phyloP scores from a whole-genome alignment of 2,797 vertebrate species.

The Platyrinchus mystaceus region DNA sequence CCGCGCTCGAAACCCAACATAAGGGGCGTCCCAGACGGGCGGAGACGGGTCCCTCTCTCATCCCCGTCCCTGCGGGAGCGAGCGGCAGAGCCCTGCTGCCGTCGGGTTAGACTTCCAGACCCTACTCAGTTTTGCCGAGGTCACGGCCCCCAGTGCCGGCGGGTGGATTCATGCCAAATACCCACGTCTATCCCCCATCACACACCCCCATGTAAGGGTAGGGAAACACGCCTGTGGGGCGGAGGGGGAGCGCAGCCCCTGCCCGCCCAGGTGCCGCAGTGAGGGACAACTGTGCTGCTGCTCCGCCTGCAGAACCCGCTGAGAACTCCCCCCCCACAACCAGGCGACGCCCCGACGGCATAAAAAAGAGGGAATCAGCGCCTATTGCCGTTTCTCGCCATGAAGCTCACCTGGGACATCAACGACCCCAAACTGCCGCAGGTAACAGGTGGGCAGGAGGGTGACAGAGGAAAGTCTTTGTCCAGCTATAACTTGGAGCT shows the following conservation, averaged over 20 bases:
- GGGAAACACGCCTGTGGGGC: accelerated
- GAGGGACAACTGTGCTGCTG: neutral
- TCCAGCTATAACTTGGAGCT: accelerated
- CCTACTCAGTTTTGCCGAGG: too few species aligned
- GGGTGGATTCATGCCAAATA: neutral
- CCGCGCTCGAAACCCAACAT: accelerated
- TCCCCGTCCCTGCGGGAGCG: too few species aligned
- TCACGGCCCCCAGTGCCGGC: accelerated
- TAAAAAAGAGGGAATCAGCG: slow-evolving; percentile 53
- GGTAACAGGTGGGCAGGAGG: slow-evolving; percentile 65
- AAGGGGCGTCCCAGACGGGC: accelerated
- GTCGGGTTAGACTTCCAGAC: neutral
- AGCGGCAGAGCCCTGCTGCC: too few species aligned
- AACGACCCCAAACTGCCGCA: slow-evolving; percentile 94
- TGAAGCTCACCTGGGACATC: slow-evolving; percentile 95
- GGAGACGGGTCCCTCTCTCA: accelerated
- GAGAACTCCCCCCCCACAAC: accelerated
- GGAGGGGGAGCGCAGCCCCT: neutral
- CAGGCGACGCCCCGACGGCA: neutral
- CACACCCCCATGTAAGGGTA: neutral
- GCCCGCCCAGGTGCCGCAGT: too few species aligned
- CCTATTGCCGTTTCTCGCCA: slow-evolving; percentile 72
- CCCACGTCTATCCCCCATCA: accelerated
- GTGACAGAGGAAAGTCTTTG: accelerated
- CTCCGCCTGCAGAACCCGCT: neutral